Evolutionary conservation across 2,797 vertebrate genomes (phyloP), one percentile per base, ranked within the genome.

Genomic region (Enteromius treurensis): DNA sequence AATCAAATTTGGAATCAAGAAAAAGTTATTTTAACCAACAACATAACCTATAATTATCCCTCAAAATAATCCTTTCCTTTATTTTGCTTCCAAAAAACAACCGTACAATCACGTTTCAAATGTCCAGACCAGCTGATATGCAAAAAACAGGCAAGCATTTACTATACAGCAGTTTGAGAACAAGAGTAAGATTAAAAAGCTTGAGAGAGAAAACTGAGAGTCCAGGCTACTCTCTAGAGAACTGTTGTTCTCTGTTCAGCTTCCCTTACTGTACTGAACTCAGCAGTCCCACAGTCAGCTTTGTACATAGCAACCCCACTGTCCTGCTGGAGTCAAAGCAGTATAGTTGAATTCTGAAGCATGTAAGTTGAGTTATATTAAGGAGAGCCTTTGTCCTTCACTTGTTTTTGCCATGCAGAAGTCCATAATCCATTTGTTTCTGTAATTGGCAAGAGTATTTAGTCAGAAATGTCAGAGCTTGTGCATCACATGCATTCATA

Each of bases 31-130:
- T 62, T 45, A 60, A 23, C 6, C 29, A 73, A 81, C 5, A 37
- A 55, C 79, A 84, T 58, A 58, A 80, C 37, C 71, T 84, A 65
- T 84, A 65, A 23, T 76, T 87, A 84, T 86, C 86, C 86, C 87
- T 87, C 87, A 88, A 88, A 88, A 88, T 87, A 84, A 82, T 83
- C 65, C 84, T 87, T 87, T 87, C 87, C 86, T 88, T 88, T 88
- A 88, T 88, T 88, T 88, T 71, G 80, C 80, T 84, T 88, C 84
- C 83, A 87, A 88, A 88, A 60, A 86, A 80, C 86, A 87, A 79
- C 79, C 85, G 40, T 84, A 87, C 75, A 83, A 70, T 70, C 75
- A 4, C 65, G 37, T 86, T 84, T 86, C 80, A 84, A 86, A 86
- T 88, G 86, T 86, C 84, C 87, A 88, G 86, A 88, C 87, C 87